Base-by-base conservation (phyloP, 2,113 vertebrate genomes). In the Pygoscelis adeliae region DNA sequence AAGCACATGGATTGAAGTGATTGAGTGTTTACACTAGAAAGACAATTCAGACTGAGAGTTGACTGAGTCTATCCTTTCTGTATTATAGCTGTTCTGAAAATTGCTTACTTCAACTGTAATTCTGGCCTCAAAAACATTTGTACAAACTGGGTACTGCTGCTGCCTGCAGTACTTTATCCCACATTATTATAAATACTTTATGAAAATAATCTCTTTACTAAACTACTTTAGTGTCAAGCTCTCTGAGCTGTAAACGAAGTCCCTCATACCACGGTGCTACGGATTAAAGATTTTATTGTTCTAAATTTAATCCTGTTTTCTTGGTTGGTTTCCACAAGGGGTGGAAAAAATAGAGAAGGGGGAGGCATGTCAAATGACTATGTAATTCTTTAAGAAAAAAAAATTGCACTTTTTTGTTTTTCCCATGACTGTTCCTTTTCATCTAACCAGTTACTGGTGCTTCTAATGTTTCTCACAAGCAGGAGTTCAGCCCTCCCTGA, bases 231-330 rank as follows among this genome's bases (percentile, higher is more conserved):
- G 61, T 56, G 89, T 91, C 89, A 92, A 3, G 58, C 80, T 95
- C 91, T 93, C 63, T 69, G 58, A 85, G 83, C 95, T 90, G 84
- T 79, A 83, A 96, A 62, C 1, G 5, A 96, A 92, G 81, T 56
- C 89, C 85, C 53, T 96, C 71, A 61, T 90, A 44, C 58, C 91
- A 9, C 50, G 70, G 81, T 91, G 91, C 91, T 90, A 50, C 74
- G 93, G 95, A 97, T 97, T 94, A 97, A 91, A 96, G 93, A 96
- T 88, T 96, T 93, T 89, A 87, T 96, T 78, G 1, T 91, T 93
- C 91, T 95, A 83, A 97, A 94, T 95, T 96, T 95, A 95, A 96
- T 96, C 89, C 89, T 91, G 84, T 95, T 96, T 96, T 90, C 87
- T 94, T 96, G 89, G 91, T 97, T 91, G 79, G 67, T 83, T 96